These are phyloP conservation scores for Rhopalosiphum nymphaeae DNA, from an alignment of 2,888 invertebrate genomes.

Conservation along the genomic window DNA sequence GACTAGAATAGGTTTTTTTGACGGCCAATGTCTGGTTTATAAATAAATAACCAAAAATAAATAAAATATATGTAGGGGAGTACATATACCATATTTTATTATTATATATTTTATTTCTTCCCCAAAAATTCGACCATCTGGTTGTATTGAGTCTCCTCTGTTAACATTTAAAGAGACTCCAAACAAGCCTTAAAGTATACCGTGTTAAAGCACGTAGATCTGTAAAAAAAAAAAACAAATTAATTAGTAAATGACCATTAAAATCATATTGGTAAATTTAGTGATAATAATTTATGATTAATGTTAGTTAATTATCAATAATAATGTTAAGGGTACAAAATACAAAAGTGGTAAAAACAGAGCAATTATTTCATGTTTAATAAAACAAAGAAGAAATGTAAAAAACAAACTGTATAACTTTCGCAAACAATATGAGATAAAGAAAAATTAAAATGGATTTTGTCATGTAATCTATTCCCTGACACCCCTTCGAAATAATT, in stretches of 20 bases:
- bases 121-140: slow-evolving; percentile 86
- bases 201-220: slow-evolving; percentile 84
- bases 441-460: not conserved
- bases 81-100: slow-evolving; percentile 54
- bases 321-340: slow-evolving; percentile 62
- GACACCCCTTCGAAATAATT: not conserved
- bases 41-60: slow-evolving; percentile 63
- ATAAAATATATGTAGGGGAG: slow-evolving; percentile 57
- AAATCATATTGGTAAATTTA: not conserved
- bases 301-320: slow-evolving; percentile 36
- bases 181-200: slow-evolving; percentile 86
- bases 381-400: not conserved
- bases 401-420: not conserved
- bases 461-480: not conserved
- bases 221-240: slow-evolving; percentile 71
- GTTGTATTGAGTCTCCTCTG: slow-evolving; percentile 82
- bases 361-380: not conserved
- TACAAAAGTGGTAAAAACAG: slow-evolving; percentile 64
- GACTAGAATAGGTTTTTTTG: slow-evolving; percentile 67
- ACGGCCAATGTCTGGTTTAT: slow-evolving; percentile 64
- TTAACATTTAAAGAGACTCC: slow-evolving; percentile 82
- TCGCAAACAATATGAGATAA: not conserved
- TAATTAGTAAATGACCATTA: not conserved
- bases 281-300: not conserved
- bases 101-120: slow-evolving; percentile 71